Evolutionary conservation across 2,113 vertebrate genomes (phyloP).

Genomic region (Spea multiplicata): DNA sequence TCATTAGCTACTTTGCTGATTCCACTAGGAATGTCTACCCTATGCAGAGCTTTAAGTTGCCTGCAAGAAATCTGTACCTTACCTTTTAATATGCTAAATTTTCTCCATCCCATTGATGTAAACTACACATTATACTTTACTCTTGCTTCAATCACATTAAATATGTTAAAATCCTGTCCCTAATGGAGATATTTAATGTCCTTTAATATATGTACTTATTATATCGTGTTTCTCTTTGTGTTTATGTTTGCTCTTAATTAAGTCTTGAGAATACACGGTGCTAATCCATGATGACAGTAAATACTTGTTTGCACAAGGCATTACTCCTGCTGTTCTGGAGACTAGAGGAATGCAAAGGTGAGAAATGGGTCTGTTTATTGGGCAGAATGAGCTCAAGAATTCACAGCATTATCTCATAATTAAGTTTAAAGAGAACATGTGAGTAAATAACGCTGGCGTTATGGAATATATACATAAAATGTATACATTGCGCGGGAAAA

Average conservation of each 20-base stretch:
- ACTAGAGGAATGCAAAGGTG: slow-evolving; percentile 30
- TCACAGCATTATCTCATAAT: too few species aligned
- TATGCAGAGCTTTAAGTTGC: neutral
- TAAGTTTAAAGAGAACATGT: too few species aligned
- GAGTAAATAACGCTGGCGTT: too few species aligned
- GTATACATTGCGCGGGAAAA: too few species aligned
- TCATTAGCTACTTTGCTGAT: neutral
- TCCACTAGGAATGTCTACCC: neutral
- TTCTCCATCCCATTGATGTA: too few species aligned
- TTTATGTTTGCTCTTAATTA: slow-evolving; percentile 18
- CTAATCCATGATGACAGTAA: slow-evolving; percentile 4
- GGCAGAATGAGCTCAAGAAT: too few species aligned
- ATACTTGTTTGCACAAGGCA: slow-evolving; percentile 25
- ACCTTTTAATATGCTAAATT: too few species aligned
- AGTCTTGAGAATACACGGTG: slow-evolving; percentile 15
- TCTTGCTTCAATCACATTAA: neutral
- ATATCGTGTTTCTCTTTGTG: slow-evolving; percentile 23
- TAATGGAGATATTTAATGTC: neutral
- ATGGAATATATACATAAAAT: too few species aligned
- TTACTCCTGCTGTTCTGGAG: slow-evolving; percentile 16
- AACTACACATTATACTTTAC: neutral
- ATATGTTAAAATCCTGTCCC: neutral
- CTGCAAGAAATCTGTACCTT: neutral
- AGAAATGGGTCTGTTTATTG: slow-evolving; percentile 6
- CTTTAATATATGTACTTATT: slow-evolving; percentile 27